These are phyloP conservation scores for Acanthosepion esculentum DNA, from an alignment of 2,888 invertebrate species.

Conservation along the genomic window DNA sequence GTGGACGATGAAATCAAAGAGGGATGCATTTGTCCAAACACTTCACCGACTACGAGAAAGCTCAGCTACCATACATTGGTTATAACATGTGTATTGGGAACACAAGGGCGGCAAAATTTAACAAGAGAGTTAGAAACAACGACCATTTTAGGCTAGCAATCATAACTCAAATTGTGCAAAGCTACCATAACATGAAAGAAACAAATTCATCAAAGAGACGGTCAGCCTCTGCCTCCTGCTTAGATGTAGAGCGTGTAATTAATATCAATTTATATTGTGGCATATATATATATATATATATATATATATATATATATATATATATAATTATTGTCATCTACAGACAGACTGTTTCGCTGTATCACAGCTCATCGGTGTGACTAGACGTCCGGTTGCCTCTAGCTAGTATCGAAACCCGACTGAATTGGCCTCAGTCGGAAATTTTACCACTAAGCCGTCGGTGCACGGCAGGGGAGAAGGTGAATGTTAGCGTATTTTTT, in stretches of 20 bases:
- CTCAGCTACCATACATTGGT: background rate
- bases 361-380: too few species aligned
- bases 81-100: background rate
- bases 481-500: too few species aligned
- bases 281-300: conserved; percentile 33
- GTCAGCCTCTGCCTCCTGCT: too few species aligned
- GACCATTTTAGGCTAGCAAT: background rate
- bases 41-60: background rate
- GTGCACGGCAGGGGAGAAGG: too few species aligned
- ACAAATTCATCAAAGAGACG: background rate
- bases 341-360: too few species aligned
- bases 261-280: too few species aligned
- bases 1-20: background rate
- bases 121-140: background rate
- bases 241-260: too few species aligned
- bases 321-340: too few species aligned
- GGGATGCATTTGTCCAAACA: background rate
- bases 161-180: background rate
- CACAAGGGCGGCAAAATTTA: background rate
- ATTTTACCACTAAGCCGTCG: too few species aligned
- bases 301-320: conserved; percentile 16
- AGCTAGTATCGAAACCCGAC: too few species aligned
- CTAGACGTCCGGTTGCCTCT: too few species aligned
- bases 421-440: too few species aligned
- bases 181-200: background rate